Percentiles rank a stretch among this genome's conserved stretches.
Evolutionary conservation across 2,797 vertebrate species (phyloP).

Genomic region (Clarias pachynema): DNA sequence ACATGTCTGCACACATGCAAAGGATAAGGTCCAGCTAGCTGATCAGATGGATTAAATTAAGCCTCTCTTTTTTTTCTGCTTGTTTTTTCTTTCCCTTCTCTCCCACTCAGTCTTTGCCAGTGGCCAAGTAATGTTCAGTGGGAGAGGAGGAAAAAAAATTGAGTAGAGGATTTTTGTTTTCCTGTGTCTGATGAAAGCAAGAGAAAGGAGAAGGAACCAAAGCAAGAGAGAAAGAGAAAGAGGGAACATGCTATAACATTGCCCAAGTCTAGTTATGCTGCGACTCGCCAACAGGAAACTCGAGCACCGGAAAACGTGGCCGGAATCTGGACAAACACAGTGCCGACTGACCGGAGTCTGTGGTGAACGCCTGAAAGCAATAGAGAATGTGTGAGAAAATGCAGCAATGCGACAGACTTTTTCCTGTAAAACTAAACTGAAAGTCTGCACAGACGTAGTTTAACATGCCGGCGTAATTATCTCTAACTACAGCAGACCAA

Average conservation of each 20-base stretch:
- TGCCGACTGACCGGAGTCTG: slow-evolving; percentile 77
- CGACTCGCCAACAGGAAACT: slow-evolving; percentile 70
- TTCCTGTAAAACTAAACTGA: slow-evolving; percentile 33
- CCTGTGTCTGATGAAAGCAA: slow-evolving; percentile 37
- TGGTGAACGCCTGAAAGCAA: slow-evolving; percentile 68
- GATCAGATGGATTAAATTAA: slow-evolving; percentile 63
- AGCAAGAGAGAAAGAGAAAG: slow-evolving; percentile 36
- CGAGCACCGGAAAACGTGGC: slow-evolving; percentile 48
- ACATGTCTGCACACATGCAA: slow-evolving; percentile 67
- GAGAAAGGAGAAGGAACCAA: slow-evolving; percentile 39
- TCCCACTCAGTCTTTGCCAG: slow-evolving; percentile 15
- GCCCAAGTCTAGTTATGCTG: slow-evolving; percentile 19
- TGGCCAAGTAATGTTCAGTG: slow-evolving; percentile 4
- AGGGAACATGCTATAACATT: slow-evolving; percentile 51
- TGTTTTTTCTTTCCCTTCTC: not conserved
- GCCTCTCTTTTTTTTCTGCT: not conserved
- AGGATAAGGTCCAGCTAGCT: slow-evolving; percentile 60
- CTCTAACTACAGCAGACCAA: slow-evolving; percentile 3
- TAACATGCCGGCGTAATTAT: not conserved
- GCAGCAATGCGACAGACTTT: slow-evolving; percentile 56
- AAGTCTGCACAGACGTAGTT: not conserved
- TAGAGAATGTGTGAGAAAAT: slow-evolving; percentile 40
- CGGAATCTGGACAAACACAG: slow-evolving; percentile 51
- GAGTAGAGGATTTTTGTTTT: slow-evolving; percentile 13
- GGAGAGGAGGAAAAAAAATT: slow-evolving; percentile 1